A percentile compares a stretch with the other conserved stretches of the same genome.
Conservation (phyloP, 2,113 vertebrate genomes). For the Corydoras maculifer region DNA sequence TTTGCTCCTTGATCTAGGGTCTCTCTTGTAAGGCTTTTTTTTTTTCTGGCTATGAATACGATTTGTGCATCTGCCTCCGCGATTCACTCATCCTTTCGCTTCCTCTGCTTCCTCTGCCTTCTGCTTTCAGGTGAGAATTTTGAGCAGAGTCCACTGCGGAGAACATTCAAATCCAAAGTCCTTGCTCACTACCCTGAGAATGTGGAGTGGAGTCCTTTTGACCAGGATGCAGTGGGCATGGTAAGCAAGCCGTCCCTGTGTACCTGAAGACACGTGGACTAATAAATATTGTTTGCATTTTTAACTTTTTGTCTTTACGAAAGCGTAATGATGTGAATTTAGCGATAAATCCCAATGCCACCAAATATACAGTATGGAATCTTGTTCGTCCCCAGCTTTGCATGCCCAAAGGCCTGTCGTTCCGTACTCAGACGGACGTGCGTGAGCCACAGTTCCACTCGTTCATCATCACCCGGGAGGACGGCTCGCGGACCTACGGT, state of each 20-base stretch:
- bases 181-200: slow-evolving; percentile 96
- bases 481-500: slow-evolving; percentile 94
- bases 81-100: slow-evolving; percentile 4
- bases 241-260: slow-evolving; percentile 54
- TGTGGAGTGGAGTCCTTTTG: slow-evolving; percentile 98
- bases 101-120: slow-evolving; percentile 16
- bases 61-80: too few relatives aligned
- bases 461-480: slow-evolving; percentile 96
- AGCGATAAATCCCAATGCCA: too few relatives aligned
- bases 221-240: slow-evolving; percentile 99
- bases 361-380: too few relatives aligned
- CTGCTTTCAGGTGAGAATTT: slow-evolving; percentile 89
- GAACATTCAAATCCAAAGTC: slow-evolving; percentile 99
- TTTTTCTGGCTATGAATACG: too few relatives aligned
- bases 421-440: slow-evolving; percentile 89
- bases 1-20: too few relatives aligned
- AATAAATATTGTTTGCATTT: background rate
- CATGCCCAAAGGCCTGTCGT: slow-evolving; percentile 96
- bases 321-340: too few relatives aligned
- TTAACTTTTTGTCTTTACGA: too few relatives aligned
- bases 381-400: slow-evolving; percentile 72
- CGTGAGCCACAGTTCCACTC: slow-evolving; percentile 93
- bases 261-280: too few relatives aligned
- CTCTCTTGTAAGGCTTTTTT: too few relatives aligned
- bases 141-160: slow-evolving; percentile 94